phyloP scores from a whole-genome alignment of 2,797 vertebrate species.

The Ptychadena robeensis region DNA sequence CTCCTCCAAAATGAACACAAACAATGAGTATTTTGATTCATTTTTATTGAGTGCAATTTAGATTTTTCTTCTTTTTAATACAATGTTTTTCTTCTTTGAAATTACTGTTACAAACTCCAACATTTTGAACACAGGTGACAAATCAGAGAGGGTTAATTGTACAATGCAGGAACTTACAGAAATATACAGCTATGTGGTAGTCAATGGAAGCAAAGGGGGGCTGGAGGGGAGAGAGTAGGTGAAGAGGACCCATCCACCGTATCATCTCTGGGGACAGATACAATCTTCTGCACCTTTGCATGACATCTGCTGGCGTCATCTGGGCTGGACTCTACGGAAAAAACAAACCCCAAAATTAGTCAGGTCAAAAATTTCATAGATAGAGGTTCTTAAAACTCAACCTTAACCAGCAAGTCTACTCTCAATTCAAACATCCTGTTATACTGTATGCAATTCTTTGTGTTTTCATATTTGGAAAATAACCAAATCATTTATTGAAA shows the following conservation, averaged over 20 bases:
- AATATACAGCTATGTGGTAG: constrained; percentile 67
- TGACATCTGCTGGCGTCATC: constrained; percentile 22
- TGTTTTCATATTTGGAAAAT: no score
- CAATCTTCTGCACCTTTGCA: not conserved
- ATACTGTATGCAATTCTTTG: no score
- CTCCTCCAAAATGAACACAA: not conserved
- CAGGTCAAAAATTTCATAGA: not conserved
- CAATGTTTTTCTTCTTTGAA: constrained; percentile 71
- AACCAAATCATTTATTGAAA: no score
- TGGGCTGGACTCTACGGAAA: constrained; percentile 47
- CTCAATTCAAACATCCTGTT: no score
- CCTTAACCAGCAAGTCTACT: no score
- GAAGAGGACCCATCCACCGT: constrained; percentile 31
- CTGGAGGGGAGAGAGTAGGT: constrained; percentile 58
- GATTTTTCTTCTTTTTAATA: constrained; percentile 71
- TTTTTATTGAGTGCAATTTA: constrained; percentile 84
- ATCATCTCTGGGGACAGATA: not conserved
- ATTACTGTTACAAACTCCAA: constrained; percentile 79
- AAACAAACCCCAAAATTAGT: constrained; percentile 16
- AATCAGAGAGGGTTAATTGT: constrained; percentile 66
- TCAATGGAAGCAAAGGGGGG: constrained; percentile 65
- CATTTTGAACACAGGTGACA: constrained; percentile 78
- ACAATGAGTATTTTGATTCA: constrained; percentile 55
- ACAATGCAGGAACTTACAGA: constrained; percentile 70
- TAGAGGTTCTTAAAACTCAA: not conserved